Evolutionary conservation across 2,797 vertebrate genomes (phyloP).

Genomic region (Balearica regulorum): DNA sequence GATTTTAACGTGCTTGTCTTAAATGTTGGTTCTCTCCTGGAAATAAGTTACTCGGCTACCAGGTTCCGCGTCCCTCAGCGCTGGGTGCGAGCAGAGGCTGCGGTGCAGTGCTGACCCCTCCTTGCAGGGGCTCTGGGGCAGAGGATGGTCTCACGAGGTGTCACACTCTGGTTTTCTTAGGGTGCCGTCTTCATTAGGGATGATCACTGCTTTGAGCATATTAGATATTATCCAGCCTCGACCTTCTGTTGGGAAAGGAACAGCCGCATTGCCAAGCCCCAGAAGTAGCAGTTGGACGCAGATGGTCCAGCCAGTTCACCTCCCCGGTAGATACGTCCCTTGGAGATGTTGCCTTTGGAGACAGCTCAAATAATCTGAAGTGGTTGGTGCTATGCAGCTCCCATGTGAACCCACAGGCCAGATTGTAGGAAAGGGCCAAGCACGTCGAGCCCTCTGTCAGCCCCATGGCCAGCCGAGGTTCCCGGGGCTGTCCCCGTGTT

Average conservation of each 20-base stretch:
- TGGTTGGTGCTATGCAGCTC: neutral
- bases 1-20: slow-evolving; percentile 50
- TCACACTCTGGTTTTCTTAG: neutral
- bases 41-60: neutral
- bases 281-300: neutral
- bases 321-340: neutral
- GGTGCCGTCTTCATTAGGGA: accelerated
- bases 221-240: accelerated
- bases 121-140: neutral
- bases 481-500: accelerated
- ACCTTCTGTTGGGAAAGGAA: neutral
- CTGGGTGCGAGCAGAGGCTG: neutral
- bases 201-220: neutral
- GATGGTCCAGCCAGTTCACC: too few species aligned
- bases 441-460: neutral
- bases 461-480: accelerated
- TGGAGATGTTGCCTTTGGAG: neutral
- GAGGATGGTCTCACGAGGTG: neutral
- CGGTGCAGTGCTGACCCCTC: accelerated
- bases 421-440: accelerated
- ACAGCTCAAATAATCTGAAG: neutral
- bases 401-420: accelerated
- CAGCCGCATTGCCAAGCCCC: neutral
- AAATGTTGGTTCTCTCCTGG: neutral
- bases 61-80: accelerated